A percentile compares a stretch with the other conserved stretches of the same genome.
phyloP scores from a whole-genome alignment of 2,113 vertebrate genomes.

The Rattus rattus region DNA sequence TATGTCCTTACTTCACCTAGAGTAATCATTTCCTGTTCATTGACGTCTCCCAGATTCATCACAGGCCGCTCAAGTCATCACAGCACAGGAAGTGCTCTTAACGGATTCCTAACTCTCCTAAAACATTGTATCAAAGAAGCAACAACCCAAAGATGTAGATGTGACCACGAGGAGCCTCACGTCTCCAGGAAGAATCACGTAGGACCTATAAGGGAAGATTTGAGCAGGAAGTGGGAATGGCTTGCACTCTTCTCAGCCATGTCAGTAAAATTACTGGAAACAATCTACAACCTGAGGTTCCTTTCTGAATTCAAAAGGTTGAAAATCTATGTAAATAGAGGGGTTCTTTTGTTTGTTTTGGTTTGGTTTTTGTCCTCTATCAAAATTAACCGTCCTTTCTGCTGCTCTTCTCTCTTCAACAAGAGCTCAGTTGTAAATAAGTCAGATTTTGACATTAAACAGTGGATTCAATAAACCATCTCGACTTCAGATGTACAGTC shows the following conservation, averaged over 20 bases:
- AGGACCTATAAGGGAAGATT: background rate
- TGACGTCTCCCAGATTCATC: background rate
- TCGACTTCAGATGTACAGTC: background rate
- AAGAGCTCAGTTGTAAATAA: background rate
- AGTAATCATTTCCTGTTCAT: background rate
- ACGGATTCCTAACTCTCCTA: too few species aligned
- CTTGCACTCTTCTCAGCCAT: background rate
- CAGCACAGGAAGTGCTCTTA: background rate
- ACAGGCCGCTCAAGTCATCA: background rate
- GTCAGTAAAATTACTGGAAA: background rate
- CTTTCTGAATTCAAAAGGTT: background rate
- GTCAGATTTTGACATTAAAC: background rate
- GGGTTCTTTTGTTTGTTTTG: too few species aligned
- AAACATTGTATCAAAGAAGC: background rate
- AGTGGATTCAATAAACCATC: background rate
- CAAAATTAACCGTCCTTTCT: background rate
- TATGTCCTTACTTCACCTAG: background rate
- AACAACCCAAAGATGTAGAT: background rate
- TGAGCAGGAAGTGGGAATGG: background rate
- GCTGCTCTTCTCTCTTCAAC: background rate
- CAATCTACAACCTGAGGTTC: background rate
- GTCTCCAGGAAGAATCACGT: background rate
- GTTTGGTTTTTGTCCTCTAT: background rate
- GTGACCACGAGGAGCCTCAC: background rate
- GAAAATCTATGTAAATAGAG: background rate